Base-by-base conservation (phyloP, 1,140 invertebrate species). In the Danaus plexippus region DNA sequence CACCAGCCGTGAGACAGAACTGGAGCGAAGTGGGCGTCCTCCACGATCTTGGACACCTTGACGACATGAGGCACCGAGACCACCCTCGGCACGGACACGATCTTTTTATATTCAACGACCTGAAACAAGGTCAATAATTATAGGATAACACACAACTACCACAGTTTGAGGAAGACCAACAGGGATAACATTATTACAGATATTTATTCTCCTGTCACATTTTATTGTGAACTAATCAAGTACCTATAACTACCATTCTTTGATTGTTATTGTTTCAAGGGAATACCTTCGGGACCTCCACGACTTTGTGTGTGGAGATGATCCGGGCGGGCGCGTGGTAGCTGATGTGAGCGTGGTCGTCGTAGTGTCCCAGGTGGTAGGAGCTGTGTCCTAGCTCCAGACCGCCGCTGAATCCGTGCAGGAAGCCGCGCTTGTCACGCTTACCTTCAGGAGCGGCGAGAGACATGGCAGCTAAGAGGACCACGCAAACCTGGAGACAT, bases 401-500 rank as follows among this genome's bases (percentile, higher is more conserved):
- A 41, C 67, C 53, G 50, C 43, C 12, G 51, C 47, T 49, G 63
- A 50, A 54, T 10, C 53, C 69, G 54, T 60, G 59, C 18, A 69
- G 56, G 62, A 45, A 76, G 53, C 75, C 74, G 43, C 77, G 73
- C 56, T 77, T 78, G 54, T 80, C 74, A 41, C 75, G 73, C 57
- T 72, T 72, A 53, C 64, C 71, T 45, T 73, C 72, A 1, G 77
- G 74, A 4, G 72, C 77, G 7, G 66, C 73, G 4, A 66, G 43
- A 0, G 65, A 74, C 3, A 52, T 65, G 0, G 70, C 74, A 8
- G 68, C 73, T 9, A 77, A 46, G 15, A 80, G 71, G 10, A 77
- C 69, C 10, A 76, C 57, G 57, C 71, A 77, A 8, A 62, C 64
- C 77, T 80, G 61, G 6, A 45, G 50, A 32, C 22, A 32, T 2